Conservation (phyloP, 2,888 invertebrate species). For the Drosophila phalerata region DNA sequence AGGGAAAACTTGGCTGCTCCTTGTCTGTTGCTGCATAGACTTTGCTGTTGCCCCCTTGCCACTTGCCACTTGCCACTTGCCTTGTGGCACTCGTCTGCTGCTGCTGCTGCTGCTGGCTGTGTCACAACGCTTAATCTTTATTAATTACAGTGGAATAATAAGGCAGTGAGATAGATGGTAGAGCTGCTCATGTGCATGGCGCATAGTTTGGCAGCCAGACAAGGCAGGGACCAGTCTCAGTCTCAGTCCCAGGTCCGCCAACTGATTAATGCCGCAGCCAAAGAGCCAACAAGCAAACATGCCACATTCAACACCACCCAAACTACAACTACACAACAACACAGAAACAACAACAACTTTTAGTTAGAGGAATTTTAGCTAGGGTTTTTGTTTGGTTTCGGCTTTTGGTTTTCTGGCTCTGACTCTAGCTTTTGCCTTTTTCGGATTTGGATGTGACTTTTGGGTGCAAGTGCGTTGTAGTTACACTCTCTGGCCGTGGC, state of each 20-base stretch:
- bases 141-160: slow-evolving; percentile 84
- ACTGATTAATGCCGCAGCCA: slow-evolving; percentile 68
- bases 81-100: background rate
- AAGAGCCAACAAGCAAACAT: slow-evolving; percentile 73
- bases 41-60: background rate
- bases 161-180: slow-evolving; percentile 62
- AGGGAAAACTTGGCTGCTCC: slow-evolving; percentile 46
- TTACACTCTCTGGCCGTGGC: slow-evolving; percentile 30
- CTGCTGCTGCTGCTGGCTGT: slow-evolving; percentile 60
- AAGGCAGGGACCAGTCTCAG: slow-evolving; percentile 20
- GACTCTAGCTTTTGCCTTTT: slow-evolving; percentile 11
- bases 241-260: slow-evolving; percentile 28
- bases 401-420: slow-evolving; percentile 24
- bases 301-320: slow-evolving; percentile 66
- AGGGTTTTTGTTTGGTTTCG: slow-evolving; percentile 36
- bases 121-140: slow-evolving; percentile 84
- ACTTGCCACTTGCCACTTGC: background rate
- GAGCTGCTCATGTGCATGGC: slow-evolving; percentile 50
- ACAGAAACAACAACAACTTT: slow-evolving; percentile 48
- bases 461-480: slow-evolving; percentile 54
- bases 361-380: slow-evolving; percentile 61
- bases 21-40: slow-evolving; percentile 34
- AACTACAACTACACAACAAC: slow-evolving; percentile 25
- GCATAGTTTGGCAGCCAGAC: slow-evolving; percentile 61
- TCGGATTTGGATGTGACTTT: slow-evolving; percentile 21